Evolutionary conservation across 2,797 vertebrate species (phyloP).

Genomic region (Bovichtus diacanthus): DNA sequence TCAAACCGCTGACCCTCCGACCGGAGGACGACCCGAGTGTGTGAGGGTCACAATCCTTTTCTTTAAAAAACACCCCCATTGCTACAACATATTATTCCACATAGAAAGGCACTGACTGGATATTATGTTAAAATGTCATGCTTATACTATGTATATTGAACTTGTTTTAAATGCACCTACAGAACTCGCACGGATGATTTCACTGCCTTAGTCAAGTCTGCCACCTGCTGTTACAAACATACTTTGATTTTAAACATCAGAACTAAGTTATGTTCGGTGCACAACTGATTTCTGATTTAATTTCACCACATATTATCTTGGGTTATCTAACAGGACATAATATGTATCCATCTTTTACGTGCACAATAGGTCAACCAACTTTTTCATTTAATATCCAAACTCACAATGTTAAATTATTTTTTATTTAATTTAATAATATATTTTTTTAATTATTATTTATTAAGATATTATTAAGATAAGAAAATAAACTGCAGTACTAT

Average conservation of each 20-base stretch:
- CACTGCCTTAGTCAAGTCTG: constrained; percentile 16
- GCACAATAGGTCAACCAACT: background rate
- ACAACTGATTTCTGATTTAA: background rate
- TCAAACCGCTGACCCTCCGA: too few species aligned
- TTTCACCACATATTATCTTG: background rate
- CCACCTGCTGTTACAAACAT: constrained; percentile 48
- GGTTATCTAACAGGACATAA: background rate
- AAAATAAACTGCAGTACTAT: background rate
- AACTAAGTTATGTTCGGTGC: background rate
- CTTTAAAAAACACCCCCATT: constrained; percentile 2
- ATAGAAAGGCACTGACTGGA: background rate
- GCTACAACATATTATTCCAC: background rate
- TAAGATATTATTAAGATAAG: background rate
- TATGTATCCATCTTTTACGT: background rate
- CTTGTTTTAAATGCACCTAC: background rate
- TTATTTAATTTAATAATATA: too few species aligned
- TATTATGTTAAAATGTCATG: too few species aligned
- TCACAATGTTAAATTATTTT: background rate
- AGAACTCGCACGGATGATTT: background rate
- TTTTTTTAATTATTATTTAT: too few species aligned
- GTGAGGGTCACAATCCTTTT: background rate
- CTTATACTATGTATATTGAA: background rate
- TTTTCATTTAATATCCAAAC: background rate
- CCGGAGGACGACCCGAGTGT: too few species aligned
- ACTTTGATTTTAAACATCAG: background rate